Conservation (phyloP, 2,113 vertebrate genomes). For the Chaenocephalus aceratus region DNA sequence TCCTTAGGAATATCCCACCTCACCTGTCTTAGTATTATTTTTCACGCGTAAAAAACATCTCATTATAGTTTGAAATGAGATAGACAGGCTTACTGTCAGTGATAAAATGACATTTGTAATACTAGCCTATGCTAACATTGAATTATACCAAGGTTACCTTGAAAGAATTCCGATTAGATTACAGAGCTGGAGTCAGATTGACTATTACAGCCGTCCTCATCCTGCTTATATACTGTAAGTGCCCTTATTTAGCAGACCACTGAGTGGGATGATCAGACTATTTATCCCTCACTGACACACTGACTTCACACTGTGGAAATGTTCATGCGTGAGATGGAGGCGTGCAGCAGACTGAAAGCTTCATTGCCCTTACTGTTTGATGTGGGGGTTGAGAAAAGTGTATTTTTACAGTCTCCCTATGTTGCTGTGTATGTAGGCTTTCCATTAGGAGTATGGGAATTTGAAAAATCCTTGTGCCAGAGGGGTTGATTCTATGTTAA, state of each 20-base stretch:
- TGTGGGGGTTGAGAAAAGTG: neutral
- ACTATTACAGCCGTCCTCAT: constrained; percentile 2
- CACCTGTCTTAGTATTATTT: no score
- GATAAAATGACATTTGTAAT: no score
- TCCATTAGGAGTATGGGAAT: neutral
- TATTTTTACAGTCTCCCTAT: neutral
- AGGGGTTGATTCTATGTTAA: neutral
- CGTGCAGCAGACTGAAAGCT: constrained; percentile 7
- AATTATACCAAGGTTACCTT: no score
- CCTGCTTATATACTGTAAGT: neutral
- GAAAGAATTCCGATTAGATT: no score
- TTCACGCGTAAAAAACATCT: neutral
- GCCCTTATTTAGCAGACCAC: neutral
- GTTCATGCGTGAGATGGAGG: constrained; percentile 7
- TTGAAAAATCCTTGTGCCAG: neutral
- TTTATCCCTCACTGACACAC: neutral
- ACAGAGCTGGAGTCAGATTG: no score
- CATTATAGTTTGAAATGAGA: neutral
- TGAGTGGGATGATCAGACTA: neutral
- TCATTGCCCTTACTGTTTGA: neutral
- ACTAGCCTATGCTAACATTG: no score
- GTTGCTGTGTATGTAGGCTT: neutral
- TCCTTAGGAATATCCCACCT: no score
- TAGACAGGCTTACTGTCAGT: neutral
- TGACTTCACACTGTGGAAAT: neutral